Conservation (phyloP, 2,888 invertebrate species). For the Flabesymbios commensalis region DNA sequence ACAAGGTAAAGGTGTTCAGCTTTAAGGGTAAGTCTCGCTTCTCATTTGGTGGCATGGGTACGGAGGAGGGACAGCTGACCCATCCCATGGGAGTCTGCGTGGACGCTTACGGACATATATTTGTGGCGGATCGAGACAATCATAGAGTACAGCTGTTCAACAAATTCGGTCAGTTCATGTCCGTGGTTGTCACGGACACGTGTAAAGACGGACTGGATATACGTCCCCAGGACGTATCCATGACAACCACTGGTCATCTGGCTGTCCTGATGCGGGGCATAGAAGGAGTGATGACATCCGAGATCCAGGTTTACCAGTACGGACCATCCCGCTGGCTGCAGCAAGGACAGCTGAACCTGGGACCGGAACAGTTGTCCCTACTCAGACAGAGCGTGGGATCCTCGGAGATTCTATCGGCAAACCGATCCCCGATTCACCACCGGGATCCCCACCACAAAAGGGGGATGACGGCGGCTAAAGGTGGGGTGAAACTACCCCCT, state of each 20-base stretch:
- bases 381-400: too few species aligned
- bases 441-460: too few species aligned
- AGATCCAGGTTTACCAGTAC: constrained; percentile 12
- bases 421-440: too few species aligned
- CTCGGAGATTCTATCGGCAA: too few species aligned
- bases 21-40: constrained; percentile 62
- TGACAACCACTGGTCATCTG: constrained; percentile 3
- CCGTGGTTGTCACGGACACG: constrained; percentile 5
- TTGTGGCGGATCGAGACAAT: constrained; percentile 67
- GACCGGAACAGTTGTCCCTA: too few species aligned
- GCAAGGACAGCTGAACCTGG: too few species aligned
- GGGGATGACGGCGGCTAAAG: too few species aligned
- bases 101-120: constrained; percentile 63
- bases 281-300: constrained; percentile 13
- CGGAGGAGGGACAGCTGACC: constrained; percentile 65
- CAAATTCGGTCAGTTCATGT: constrained; percentile 11
- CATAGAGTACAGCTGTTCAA: constrained; percentile 62
- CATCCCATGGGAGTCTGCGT: constrained; percentile 66
- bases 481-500: too few species aligned
- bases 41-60: constrained; percentile 64
- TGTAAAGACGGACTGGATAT: constrained; percentile 13
- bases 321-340: background rate
- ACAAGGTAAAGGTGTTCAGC: constrained; percentile 64
- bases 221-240: constrained; percentile 4
- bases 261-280: constrained; percentile 18